Conservation (phyloP, 2,797 vertebrate genomes). For the Lutjanus campechanus region DNA sequence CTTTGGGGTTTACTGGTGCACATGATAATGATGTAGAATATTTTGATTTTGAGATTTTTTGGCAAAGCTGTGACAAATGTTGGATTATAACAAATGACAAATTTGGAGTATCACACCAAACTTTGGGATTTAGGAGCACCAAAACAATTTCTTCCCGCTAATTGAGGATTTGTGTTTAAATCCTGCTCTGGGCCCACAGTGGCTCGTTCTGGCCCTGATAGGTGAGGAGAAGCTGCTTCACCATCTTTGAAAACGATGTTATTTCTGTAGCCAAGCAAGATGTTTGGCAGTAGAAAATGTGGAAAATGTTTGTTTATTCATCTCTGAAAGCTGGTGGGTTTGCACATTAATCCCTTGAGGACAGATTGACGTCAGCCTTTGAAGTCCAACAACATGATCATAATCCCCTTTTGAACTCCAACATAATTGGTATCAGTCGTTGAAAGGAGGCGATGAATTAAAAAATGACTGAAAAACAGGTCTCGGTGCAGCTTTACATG, state of each 20-base stretch:
- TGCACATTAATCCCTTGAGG: constrained; percentile 47
- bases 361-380: constrained; percentile 65
- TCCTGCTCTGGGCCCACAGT: background rate
- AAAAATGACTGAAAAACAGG: constrained; percentile 4
- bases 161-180: background rate
- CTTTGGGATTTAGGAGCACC: background rate
- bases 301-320: constrained; percentile 65
- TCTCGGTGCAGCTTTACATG: constrained; percentile 38
- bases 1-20: background rate
- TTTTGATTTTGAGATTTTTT: background rate
- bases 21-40: background rate
- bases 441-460: constrained; percentile 49
- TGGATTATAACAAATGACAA: background rate
- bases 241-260: constrained; percentile 43
- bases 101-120: background rate
- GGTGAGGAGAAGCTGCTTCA: constrained; percentile 33
- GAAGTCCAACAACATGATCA: constrained; percentile 62
- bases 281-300: constrained; percentile 46
- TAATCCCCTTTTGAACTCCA: constrained; percentile 65
- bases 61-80: background rate
- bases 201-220: background rate
- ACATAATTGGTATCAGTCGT: constrained; percentile 65
- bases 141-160: background rate
- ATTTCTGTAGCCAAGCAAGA: constrained; percentile 35
- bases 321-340: constrained; percentile 42